Evolutionary conservation across 2,113 vertebrate species (phyloP).

Genomic region (Gambusia holbrooki): DNA sequence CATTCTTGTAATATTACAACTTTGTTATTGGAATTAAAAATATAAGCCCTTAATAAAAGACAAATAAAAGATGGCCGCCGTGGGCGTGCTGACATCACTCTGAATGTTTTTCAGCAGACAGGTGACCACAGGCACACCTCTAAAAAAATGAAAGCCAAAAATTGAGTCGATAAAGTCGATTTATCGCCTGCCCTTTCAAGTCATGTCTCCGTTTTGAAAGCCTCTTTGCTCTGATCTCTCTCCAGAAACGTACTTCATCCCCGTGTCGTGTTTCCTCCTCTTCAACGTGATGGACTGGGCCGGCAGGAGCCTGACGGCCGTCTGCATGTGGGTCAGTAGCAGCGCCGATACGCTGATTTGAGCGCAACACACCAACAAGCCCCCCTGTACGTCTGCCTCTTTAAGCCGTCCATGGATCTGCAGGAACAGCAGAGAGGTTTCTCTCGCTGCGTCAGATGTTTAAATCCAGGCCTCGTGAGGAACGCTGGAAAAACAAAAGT

Average conservation of each 20-base stretch:
- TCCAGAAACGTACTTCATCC: slow-evolving; percentile 88
- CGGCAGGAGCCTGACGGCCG: slow-evolving; percentile 90
- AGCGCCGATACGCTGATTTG: background rate
- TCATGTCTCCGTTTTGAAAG: background rate
- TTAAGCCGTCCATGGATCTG: background rate
- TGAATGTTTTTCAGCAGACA: too few relatives aligned
- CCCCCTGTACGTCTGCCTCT: background rate
- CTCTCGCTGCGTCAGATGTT: background rate
- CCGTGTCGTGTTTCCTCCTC: slow-evolving; percentile 92
- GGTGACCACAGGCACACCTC: too few relatives aligned
- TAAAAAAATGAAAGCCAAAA: too few relatives aligned
- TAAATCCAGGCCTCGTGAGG: slow-evolving; percentile 10
- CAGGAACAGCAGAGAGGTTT: too few relatives aligned
- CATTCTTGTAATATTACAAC: too few relatives aligned
- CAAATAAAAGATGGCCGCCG: too few relatives aligned
- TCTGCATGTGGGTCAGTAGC: slow-evolving; percentile 90
- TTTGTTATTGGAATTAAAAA: too few relatives aligned
- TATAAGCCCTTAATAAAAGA: too few relatives aligned
- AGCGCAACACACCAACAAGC: background rate
- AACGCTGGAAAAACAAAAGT: slow-evolving; percentile 2
- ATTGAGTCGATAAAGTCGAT: too few relatives aligned
- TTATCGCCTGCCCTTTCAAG: too few relatives aligned
- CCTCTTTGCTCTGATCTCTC: slow-evolving; percentile 27
- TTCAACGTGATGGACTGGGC: slow-evolving; percentile 97
- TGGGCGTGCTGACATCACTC: too few relatives aligned